Evolutionary conservation across 1,140 invertebrate species (phyloP), one percentile per base, ranked within the genome.

Genomic region (Sipha flava): DNA sequence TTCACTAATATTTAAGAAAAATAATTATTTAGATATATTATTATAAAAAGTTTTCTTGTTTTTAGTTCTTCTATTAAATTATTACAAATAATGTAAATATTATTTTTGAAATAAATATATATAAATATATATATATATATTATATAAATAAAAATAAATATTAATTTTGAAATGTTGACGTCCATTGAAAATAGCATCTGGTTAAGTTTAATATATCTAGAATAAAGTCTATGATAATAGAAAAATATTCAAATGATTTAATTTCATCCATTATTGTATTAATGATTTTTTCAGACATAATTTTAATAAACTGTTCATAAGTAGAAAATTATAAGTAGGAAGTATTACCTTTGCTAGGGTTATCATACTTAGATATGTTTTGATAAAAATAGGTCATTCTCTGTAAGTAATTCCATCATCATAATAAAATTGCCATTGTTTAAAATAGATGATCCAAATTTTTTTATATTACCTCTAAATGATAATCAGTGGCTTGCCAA

Each of bases 311-410:
- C 5, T 45, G 26, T 45, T 72, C 26, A n/a, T 47, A 49, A n/a
- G 68, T 72, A 72, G 23, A 29, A 31, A 72, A 72, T 10, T 84
- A 81, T 29, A 72, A 21, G 16, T 72, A 49, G 3, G 29, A 37
- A 10, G 62, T 66, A 40, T 66, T n/a, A n/a, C 59, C 59, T 64
- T 37, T 64, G 14, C 59, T 37, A 2, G 31, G 31, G 43, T 68
- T 68, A 26, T 18, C 64, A 45, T 68, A 68, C n/a, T 43, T 18
- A 18, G n/a, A 52, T 37, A 68, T 68, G 64, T 21, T 40, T 40
- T 23, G 64, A 34, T 68, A 68, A 43, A 68, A 68, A 68, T 5
- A 10, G 64, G 1, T 68, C 37, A 68, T 40, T 43, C 0, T 68
- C 21, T 21, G 37, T 37, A 40, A 68, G 43, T 3, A 68, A 21